Evolutionary conservation across 2,888 invertebrate genomes (phyloP).

Genomic region (Hydropsyche betteni): DNA sequence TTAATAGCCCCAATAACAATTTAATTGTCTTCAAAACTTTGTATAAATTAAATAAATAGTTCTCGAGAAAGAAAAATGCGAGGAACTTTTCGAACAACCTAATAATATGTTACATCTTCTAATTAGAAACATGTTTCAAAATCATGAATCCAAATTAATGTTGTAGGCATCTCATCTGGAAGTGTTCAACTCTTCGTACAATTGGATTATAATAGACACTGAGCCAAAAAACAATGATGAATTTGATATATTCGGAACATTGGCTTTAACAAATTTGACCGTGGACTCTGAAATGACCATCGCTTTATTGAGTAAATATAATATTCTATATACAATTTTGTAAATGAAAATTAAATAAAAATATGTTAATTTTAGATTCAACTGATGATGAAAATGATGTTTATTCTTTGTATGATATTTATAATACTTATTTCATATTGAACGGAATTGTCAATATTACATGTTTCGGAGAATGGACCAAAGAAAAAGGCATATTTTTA

Average conservation of each 20-base stretch:
- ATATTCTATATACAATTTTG: neutral
- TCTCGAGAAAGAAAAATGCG: too few species aligned
- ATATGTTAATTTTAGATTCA: conserved; percentile 26
- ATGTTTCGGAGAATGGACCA: neutral
- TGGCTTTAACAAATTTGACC: conserved; percentile 36
- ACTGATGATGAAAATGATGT: neutral
- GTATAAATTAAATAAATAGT: too few species aligned
- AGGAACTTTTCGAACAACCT: too few species aligned
- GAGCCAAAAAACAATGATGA: neutral
- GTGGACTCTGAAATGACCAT: conserved; percentile 43
- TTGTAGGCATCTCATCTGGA: conserved; percentile 42
- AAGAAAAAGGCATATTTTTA: neutral
- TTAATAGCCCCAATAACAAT: too few species aligned
- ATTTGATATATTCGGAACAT: conserved; percentile 13
- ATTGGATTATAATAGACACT: conserved; percentile 43
- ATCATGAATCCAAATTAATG: neutral
- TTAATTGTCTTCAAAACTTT: too few species aligned
- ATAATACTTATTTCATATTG: conserved; percentile 34
- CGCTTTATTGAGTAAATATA: conserved; percentile 15
- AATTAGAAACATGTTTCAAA: too few species aligned
- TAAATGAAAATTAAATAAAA: neutral
- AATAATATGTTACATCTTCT: too few species aligned
- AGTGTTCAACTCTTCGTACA: conserved; percentile 44
- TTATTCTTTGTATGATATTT: conserved; percentile 39
- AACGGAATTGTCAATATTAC: conserved; percentile 32